Conservation (phyloP, 92 coral and sea anemone species). For the Paragorgia papillata region DNA sequence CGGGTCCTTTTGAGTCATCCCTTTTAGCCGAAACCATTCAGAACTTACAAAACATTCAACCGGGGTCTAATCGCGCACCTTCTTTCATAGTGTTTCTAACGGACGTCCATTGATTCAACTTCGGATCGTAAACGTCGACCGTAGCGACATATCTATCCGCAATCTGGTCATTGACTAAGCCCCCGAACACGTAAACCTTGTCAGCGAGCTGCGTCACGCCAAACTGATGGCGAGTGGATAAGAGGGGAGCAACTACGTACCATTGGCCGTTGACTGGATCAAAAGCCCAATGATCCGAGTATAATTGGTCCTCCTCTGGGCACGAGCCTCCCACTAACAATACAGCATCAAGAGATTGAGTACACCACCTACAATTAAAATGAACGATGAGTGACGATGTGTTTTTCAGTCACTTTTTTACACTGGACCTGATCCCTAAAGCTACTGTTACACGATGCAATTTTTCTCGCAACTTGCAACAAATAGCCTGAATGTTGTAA, state of each 20-base stretch:
- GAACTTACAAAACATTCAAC: too few relatives aligned
- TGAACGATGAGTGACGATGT: too few relatives aligned
- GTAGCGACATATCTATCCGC: conserved; percentile 58
- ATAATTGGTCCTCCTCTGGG: not conserved
- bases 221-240: conserved; percentile 46
- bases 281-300: conserved; percentile 10
- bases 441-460: too few relatives aligned
- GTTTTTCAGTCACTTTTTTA: too few relatives aligned
- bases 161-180: conserved; percentile 61
- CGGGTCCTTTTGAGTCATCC: too few relatives aligned
- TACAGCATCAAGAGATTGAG: conserved; percentile 66
- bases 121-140: conserved; percentile 77
- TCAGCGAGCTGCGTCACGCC: conserved; percentile 71
- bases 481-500: too few relatives aligned
- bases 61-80: conserved; percentile 38
- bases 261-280: conserved; percentile 29
- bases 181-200: conserved; percentile 69
- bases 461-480: too few relatives aligned
- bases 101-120: conserved; percentile 73
- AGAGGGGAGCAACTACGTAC: conserved; percentile 3
- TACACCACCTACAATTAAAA: conserved; percentile 71
- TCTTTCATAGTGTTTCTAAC: conserved; percentile 35
- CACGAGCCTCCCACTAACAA: conserved; percentile 70
- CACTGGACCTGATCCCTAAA: too few relatives aligned
- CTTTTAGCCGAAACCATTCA: too few relatives aligned